These are phyloP conservation scores for Amia ocellicauda DNA, from an alignment of 2,113 vertebrate genomes.

Conservation along the genomic window DNA sequence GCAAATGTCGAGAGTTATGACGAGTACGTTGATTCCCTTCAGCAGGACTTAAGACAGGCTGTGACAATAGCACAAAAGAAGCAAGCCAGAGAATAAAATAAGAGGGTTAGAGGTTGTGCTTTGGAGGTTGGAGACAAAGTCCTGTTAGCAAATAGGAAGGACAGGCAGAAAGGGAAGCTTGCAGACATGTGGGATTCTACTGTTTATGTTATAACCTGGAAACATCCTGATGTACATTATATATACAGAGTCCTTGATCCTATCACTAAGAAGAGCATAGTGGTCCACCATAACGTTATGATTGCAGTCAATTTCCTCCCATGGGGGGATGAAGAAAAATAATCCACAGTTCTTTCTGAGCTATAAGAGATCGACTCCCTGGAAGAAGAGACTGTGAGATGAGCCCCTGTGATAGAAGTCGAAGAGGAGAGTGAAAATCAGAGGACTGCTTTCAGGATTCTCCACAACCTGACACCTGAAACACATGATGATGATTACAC, in stretches of 20 bases:
- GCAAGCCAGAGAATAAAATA: constrained; percentile 23
- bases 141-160: constrained; percentile 24
- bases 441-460: background rate
- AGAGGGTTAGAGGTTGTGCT: constrained; percentile 8
- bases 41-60: constrained; percentile 15
- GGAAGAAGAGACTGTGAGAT: too few relatives aligned
- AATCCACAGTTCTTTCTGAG: too few relatives aligned
- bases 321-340: too few relatives aligned
- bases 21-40: background rate
- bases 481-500: background rate
- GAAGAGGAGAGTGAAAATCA: too few relatives aligned
- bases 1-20: too few relatives aligned
- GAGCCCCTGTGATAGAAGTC: too few relatives aligned
- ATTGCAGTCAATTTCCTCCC: constrained; percentile 11
- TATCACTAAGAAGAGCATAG: background rate
- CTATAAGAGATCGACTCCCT: too few relatives aligned
- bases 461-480: background rate
- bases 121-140: constrained; percentile 20
- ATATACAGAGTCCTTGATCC: constrained; percentile 7
- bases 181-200: constrained; percentile 21
- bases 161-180: constrained; percentile 12
- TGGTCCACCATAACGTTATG: constrained; percentile 11
- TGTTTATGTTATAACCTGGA: constrained; percentile 4
- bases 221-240: constrained; percentile 20
- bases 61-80: constrained; percentile 21